These are phyloP conservation scores for Alectura lathami DNA, from an alignment of 2,113 vertebrate genomes.

Conservation along the genomic window DNA sequence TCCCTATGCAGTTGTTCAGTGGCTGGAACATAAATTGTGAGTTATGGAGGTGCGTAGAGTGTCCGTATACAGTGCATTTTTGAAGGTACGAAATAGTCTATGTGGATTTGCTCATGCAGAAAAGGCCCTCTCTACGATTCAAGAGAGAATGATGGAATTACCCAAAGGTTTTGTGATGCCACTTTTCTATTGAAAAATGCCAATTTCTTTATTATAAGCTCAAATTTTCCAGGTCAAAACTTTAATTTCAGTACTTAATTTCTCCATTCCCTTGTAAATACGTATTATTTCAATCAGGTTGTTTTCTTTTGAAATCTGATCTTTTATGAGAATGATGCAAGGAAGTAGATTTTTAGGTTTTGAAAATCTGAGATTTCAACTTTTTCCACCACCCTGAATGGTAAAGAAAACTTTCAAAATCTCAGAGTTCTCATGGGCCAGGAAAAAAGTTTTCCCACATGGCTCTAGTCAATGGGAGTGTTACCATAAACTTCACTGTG, in stretches of 20 bases:
- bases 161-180: background rate
- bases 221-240: too few species aligned
- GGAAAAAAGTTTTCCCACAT: background rate
- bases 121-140: background rate
- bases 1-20: background rate
- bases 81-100: slow-evolving; percentile 11
- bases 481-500: slow-evolving; percentile 38
- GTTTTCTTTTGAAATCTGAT: background rate
- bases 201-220: accelerated
- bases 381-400: too few species aligned
- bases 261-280: background rate
- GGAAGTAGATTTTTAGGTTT: background rate
- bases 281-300: background rate
- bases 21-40: background rate
- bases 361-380: background rate
- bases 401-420: background rate
- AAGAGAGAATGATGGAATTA: background rate
- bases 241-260: background rate
- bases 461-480: slow-evolving; percentile 27
- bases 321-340: background rate
- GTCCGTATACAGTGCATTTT: background rate
- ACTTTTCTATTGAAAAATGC: background rate
- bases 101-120: background rate
- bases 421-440: background rate
- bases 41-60: background rate